Percentiles rank a stretch among this genome's conserved stretches.
Conservation (phyloP, 2,888 invertebrate genomes). For the Heliconius aoede region DNA sequence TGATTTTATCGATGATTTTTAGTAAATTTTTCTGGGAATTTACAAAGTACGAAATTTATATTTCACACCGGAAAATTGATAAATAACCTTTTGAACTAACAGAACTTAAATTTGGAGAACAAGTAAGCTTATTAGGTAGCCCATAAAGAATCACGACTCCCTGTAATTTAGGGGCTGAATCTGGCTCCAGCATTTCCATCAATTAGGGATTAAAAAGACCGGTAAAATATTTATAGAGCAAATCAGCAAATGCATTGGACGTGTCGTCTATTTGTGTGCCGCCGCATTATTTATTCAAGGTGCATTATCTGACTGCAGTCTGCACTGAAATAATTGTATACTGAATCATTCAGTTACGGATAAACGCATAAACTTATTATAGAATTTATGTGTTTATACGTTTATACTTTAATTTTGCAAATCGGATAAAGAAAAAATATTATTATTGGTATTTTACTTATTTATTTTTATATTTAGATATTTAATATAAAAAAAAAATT, state of each 20-base stretch:
- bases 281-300: conserved; percentile 62
- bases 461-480: too few relatives aligned
- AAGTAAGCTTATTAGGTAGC: conserved; percentile 16
- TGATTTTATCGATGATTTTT: too few relatives aligned
- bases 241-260: conserved; percentile 43
- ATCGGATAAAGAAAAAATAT: background rate
- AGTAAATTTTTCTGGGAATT: too few relatives aligned
- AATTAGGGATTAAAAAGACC: conserved; percentile 34
- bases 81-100: background rate
- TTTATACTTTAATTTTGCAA: too few relatives aligned
- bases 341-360: conserved; percentile 16
- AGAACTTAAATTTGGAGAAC: background rate
- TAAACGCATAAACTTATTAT: background rate
- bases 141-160: background rate
- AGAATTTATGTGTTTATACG: background rate
- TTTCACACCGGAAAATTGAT: background rate
- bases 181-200: conserved; percentile 10
- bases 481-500: background rate
- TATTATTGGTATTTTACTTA: background rate
- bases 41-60: background rate
- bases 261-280: conserved; percentile 55
- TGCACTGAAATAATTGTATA: conserved; percentile 43
- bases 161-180: conserved; percentile 18
- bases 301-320: conserved; percentile 59
- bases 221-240: conserved; percentile 44